Evolutionary conservation across 2,797 vertebrate genomes (phyloP), one percentile per base, ranked within the genome.

Genomic region (Streptopelia turtur): DNA sequence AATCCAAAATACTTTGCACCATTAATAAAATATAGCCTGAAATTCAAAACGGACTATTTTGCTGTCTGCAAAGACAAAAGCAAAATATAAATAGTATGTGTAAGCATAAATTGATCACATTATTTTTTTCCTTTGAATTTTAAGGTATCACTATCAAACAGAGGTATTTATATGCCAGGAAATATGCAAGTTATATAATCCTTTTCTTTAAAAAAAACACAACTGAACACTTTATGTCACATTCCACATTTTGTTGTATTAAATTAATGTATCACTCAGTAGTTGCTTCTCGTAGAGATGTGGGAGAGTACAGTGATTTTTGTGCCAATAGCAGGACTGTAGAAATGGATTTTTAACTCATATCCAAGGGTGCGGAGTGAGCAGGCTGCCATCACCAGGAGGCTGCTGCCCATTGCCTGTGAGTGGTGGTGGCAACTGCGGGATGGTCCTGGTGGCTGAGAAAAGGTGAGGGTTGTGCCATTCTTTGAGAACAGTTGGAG

Each of bases 341-440:
- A 37, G 33, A 24, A 45, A 24, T 50, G 56, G 15, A 16, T 16
- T 71, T 71, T 64, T 18, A 27, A 41, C 27, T 9, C 8, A n/a
- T 21, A 0, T 5, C 1, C 4, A 63, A 49, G 27, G 28, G 4
- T 16, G 25, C 39, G 35, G 50, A 16, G n/a, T n/a, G n/a, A n/a
- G n/a, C 39, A 6, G 21, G 24, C 25, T 23, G 14, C 17, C 7
- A 3, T 59, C 52, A 2, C 11, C 50, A 4, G 28, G 5, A 27
- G 41, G 56, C 72, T 49, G 50, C 30, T 57, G 14, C 15, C 87
- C 6, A 0, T 76, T 43, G 5, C 39, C 27, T 33, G 5, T 49
- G 50, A 16, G 39, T 37, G 45, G 53, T 61, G 53, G 14, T 28
- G 20, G 64, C 43, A 80, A 20, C 17, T 15, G 16, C 17, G 41